These are phyloP conservation scores for Loxodonta africana DNA, from an alignment of 2,113 vertebrate genomes.

Conservation along the genomic window DNA sequence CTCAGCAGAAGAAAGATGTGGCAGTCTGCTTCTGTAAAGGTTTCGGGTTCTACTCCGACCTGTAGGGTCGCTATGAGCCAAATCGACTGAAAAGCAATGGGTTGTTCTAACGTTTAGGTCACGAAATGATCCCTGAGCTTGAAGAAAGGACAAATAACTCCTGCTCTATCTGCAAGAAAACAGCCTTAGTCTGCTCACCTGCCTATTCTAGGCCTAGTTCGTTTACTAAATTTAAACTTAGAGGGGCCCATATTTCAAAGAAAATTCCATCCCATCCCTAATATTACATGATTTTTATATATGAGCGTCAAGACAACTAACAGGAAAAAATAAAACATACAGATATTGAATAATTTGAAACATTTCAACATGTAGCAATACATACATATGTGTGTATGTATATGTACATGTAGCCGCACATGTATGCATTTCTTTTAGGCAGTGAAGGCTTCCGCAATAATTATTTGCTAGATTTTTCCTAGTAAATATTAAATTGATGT, in stretches of 20 bases:
- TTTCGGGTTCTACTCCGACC: no score
- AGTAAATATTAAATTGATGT: background rate
- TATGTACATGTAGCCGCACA: background rate
- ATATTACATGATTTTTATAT: background rate
- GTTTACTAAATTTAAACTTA: background rate
- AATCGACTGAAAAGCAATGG: background rate
- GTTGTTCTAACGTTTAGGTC: background rate
- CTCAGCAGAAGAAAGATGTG: no score
- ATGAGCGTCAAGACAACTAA: background rate
- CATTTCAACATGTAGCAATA: background rate
- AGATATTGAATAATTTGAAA: background rate
- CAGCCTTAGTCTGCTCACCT: background rate
- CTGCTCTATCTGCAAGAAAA: background rate
- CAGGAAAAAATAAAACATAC: background rate
- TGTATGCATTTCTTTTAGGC: background rate
- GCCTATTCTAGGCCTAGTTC: background rate
- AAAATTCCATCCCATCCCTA: background rate
- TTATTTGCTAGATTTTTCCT: background rate
- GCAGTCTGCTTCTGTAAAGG: no score
- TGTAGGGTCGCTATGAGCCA: no score
- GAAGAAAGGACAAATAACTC: background rate
- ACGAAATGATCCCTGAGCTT: background rate
- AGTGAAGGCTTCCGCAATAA: background rate
- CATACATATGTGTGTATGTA: background rate
- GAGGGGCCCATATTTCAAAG: background rate